Percentiles rank a stretch among this genome's conserved stretches.
Evolutionary conservation across 2,888 invertebrate genomes (phyloP).

Genomic region (Fragum whitleyi): DNA sequence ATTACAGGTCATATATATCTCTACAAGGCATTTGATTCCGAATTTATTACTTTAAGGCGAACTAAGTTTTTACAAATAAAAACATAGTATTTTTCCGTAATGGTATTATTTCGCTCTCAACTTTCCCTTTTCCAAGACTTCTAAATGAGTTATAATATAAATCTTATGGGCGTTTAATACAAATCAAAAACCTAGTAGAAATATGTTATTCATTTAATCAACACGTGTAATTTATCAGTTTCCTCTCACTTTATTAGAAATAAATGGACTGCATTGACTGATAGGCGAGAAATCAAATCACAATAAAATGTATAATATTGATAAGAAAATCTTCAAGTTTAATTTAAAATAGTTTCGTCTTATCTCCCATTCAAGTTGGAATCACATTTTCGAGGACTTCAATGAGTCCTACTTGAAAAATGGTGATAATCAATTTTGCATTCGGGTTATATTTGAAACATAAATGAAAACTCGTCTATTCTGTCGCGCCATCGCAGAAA

Average conservation of each 20-base stretch:
- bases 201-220: background rate
- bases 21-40: too few species aligned
- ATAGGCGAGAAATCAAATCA: constrained; percentile 9
- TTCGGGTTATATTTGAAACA: background rate
- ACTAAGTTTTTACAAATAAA: too few species aligned
- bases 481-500: background rate
- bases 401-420: constrained; percentile 1
- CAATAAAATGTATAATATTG: constrained; percentile 27
- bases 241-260: constrained; percentile 16
- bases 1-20: too few species aligned
- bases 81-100: too few species aligned
- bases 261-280: constrained; percentile 21
- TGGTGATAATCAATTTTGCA: background rate
- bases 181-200: too few species aligned
- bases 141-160: too few species aligned
- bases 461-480: background rate
- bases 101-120: too few species aligned
- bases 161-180: too few species aligned
- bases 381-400: constrained; percentile 7
- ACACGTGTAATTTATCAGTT: constrained; percentile 23
- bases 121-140: too few species aligned
- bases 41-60: too few species aligned
- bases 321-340: constrained; percentile 21
- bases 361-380: constrained; percentile 8
- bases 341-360: constrained; percentile 17